Evolutionary conservation across 1,140 invertebrate species (phyloP).

Genomic region (Acromyrmex heyeri): DNA sequence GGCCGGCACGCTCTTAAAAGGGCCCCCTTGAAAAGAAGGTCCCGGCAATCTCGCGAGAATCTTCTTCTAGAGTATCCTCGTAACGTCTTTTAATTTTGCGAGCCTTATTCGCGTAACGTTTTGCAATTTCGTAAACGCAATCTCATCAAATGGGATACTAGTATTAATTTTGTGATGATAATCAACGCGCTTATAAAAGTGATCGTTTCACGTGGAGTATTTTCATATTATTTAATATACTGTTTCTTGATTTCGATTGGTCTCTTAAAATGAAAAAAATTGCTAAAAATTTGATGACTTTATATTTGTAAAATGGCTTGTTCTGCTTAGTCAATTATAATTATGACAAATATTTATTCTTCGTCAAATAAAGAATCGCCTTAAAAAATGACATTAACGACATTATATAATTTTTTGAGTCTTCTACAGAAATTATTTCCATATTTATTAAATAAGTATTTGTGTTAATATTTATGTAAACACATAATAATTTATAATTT

Average conservation of each 20-base stretch:
- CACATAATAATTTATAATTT: background rate
- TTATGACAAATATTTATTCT: background rate
- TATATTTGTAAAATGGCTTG: background rate
- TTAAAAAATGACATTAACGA: background rate
- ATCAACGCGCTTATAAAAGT: slow-evolving; percentile 16
- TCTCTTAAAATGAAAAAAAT: background rate
- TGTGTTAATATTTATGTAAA: background rate
- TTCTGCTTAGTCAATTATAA: background rate
- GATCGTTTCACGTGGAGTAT: background rate
- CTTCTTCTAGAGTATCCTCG: slow-evolving; percentile 34
- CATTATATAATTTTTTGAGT: background rate
- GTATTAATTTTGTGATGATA: slow-evolving; percentile 30
- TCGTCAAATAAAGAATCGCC: background rate
- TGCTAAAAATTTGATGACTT: background rate
- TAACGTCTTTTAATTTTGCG: slow-evolving; percentile 46
- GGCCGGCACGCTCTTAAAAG: slow-evolving; percentile 22
- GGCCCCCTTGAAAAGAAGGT: slow-evolving; percentile 25
- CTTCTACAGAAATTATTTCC: background rate
- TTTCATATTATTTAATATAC: background rate
- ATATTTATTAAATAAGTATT: background rate
- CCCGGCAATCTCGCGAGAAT: slow-evolving; percentile 41
- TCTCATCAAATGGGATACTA: background rate
- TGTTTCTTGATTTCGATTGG: background rate
- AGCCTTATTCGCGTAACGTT: slow-evolving; percentile 28
- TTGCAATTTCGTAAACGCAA: slow-evolving; percentile 30